These are phyloP conservation scores for Takifugu ocellatus DNA, from an alignment of 2,797 vertebrate genomes.

Conservation along the genomic window DNA sequence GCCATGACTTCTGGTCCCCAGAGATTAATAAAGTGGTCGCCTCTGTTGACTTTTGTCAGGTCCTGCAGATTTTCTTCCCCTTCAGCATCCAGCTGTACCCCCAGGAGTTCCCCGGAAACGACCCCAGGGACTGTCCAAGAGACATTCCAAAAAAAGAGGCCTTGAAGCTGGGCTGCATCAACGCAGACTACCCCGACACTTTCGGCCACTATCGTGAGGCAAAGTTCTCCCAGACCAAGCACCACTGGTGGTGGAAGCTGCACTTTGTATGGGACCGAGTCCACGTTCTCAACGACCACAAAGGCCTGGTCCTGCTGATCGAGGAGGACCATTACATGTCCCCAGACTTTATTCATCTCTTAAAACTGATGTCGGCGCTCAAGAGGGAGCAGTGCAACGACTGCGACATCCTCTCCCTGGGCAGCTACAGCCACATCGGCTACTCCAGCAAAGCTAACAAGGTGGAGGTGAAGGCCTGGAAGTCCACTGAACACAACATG, in stretches of 20 bases:
- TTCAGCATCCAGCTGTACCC: slow-evolving; percentile 97
- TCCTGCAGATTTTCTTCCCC: slow-evolving; percentile 96
- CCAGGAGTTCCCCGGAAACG: slow-evolving; percentile 91
- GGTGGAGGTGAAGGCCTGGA: slow-evolving; percentile 94
- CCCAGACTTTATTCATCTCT: slow-evolving; percentile 88
- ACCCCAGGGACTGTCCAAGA: slow-evolving; percentile 92
- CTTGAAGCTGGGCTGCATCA: slow-evolving; percentile 89
- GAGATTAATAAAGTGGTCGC: slow-evolving; percentile 90
- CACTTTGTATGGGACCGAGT: slow-evolving; percentile 96
- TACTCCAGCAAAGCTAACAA: slow-evolving; percentile 87
- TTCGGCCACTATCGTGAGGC: slow-evolving; percentile 98
- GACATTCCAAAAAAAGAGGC: slow-evolving; percentile 88
- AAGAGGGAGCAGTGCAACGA: slow-evolving; percentile 84
- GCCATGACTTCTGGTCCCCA: slow-evolving; percentile 94
- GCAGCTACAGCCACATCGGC: slow-evolving; percentile 82
- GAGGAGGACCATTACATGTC: slow-evolving; percentile 96
- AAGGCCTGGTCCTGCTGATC: slow-evolving; percentile 85
- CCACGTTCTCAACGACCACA: slow-evolving; percentile 80
- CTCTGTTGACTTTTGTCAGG: slow-evolving; percentile 89
- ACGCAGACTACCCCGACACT: slow-evolving; percentile 93
- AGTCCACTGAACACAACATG: slow-evolving; percentile 99
- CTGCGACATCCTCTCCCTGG: slow-evolving; percentile 90
- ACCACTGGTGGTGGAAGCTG: slow-evolving; percentile 99
- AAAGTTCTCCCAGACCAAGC: slow-evolving; percentile 95
- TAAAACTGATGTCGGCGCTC: slow-evolving; percentile 83